Percentiles rank a stretch among this genome's conserved stretches.
Evolutionary conservation across 2,888 invertebrate species (phyloP).

Genomic region (Oscheius sp.): DNA sequence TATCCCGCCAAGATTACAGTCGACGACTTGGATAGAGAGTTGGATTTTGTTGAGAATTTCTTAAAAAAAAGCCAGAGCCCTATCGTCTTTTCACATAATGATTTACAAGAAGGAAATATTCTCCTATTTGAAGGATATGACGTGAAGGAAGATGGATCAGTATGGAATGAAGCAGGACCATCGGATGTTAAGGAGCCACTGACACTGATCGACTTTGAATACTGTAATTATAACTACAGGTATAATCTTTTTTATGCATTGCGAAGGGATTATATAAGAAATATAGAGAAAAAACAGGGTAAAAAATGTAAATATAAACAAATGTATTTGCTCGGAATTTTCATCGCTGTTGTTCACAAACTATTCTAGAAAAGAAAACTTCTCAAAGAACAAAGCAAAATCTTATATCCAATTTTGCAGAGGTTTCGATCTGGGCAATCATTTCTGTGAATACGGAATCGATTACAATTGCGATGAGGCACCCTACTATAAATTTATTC

Average conservation of each 20-base stretch:
- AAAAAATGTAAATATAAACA: no score
- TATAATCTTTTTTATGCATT: no score
- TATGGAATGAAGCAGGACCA: constrained; percentile 34
- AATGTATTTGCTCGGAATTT: no score
- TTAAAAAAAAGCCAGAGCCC: constrained; percentile 73
- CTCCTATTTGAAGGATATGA: constrained; percentile 47
- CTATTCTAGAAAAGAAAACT: no score
- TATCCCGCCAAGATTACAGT: constrained; percentile 46
- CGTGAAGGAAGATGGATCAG: constrained; percentile 44
- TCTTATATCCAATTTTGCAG: no score
- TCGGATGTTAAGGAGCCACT: constrained; percentile 40
- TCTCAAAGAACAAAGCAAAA: no score
- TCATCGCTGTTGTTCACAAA: no score
- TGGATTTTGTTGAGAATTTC: constrained; percentile 55
- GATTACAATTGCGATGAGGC: constrained; percentile 45
- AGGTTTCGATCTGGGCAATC: constrained; percentile 58
- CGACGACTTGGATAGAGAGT: constrained; percentile 50
- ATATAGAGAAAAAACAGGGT: no score
- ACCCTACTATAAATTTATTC: constrained; percentile 52
- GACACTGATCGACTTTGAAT: constrained; percentile 56
- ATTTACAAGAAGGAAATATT: constrained; percentile 68
- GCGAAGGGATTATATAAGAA: no score
- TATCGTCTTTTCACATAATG: constrained; percentile 75
- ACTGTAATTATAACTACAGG: constrained; percentile 57
- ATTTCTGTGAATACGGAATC: constrained; percentile 56